Conservation (phyloP, 2,888 invertebrate genomes). For the Meteorus cinctellus region DNA sequence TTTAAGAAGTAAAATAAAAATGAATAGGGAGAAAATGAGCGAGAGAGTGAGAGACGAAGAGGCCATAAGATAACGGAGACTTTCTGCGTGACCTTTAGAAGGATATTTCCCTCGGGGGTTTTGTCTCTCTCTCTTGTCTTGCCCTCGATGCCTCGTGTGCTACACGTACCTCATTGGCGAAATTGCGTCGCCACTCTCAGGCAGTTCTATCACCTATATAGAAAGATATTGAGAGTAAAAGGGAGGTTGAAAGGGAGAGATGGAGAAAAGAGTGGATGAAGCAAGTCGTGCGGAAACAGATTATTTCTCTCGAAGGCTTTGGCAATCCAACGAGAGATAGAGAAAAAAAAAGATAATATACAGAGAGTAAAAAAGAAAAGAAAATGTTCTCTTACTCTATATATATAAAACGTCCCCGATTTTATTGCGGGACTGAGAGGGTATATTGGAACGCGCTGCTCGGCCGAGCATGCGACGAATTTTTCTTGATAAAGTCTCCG, state of each 20-base stretch:
- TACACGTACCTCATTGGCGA: constrained; percentile 28
- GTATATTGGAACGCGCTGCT: constrained; percentile 39
- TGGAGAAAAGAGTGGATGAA: constrained; percentile 34
- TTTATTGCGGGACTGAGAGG: constrained; percentile 41
- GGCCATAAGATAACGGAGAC: constrained; percentile 34
- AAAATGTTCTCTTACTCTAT: neutral
- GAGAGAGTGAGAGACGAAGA: constrained; percentile 20
- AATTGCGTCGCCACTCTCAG: constrained; percentile 26
- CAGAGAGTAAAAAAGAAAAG: neutral
- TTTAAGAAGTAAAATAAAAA: constrained; percentile 19
- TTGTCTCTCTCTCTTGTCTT: constrained; percentile 33
- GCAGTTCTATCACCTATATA: constrained; percentile 23
- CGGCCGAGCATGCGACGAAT: constrained; percentile 40
- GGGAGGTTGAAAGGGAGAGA: neutral
- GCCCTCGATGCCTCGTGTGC: constrained; percentile 3
- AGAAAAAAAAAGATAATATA: constrained; percentile 1
- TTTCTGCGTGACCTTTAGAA: constrained; percentile 45
- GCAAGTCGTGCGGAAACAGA: constrained; percentile 50
- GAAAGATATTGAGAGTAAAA: constrained; percentile 22
- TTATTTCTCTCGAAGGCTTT: constrained; percentile 47
- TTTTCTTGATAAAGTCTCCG: constrained; percentile 44
- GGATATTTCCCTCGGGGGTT: constrained; percentile 51
- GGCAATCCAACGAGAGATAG: constrained; percentile 20
- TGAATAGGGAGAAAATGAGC: constrained; percentile 18
- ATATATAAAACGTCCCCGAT: constrained; percentile 31